Base-by-base conservation (phyloP, 2,888 invertebrate genomes). In the Branchellion lobata region DNA sequence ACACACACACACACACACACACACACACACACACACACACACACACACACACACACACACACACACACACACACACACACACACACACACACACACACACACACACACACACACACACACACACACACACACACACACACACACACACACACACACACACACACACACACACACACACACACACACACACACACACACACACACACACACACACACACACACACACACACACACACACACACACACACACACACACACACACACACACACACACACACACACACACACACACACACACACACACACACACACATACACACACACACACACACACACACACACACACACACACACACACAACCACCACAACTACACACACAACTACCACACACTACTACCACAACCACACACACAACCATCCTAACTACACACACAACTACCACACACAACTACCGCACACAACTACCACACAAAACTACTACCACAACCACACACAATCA, bases 271-370 rank as follows among this genome's bases (percentile, higher is more conserved):
- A 65, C 29, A 65, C 65, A 65, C 65, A 65, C 65, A 65, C 29
- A 65, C 65, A 65, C 29, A 65, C 29, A 65, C 65, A 65, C 65
- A 65, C 65, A 65, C 29, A 65, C 65, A 65, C 29, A 65, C 29
- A 65, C 65, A 65, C 65, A 65, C 65, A 65, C 29, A 65, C 65
- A 65, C 29, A 65, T 65, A 65, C 27, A 27, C 73, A 47, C 47
- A 24, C n/a, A 21, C n/a, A 47, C 31, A n/a, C 27, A 1, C 3
- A 65, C 85, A 86, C 97, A 98, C 87, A 92, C 95, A 65, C 94
- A 95, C 87, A 96, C n/a, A n/a, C n/a, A n/a, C n/a, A n/a, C n/a
- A n/a, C n/a, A n/a, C n/a, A n/a, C n/a, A n/a, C n/a, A 51, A 11
- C 14, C 21, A 51, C 51, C 51, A 51, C 51, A 51, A 11, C 14